Conservation (phyloP, 2,888 invertebrate genomes). For the Euplexia lucipara region DNA sequence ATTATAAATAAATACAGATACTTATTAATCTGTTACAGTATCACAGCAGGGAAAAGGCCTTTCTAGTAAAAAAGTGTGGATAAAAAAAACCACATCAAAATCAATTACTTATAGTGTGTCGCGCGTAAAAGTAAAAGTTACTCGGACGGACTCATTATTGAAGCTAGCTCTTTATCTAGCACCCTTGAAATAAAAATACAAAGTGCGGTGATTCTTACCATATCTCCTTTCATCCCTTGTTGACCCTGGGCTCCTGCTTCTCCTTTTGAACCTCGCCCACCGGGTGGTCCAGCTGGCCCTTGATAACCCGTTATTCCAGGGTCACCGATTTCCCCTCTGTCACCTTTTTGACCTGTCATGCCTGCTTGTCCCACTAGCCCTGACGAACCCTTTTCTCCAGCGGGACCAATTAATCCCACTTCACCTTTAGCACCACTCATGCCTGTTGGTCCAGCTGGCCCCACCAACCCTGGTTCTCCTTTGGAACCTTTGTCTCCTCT, state of each 20-base stretch:
- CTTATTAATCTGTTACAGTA: no score
- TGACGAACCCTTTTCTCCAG: background rate
- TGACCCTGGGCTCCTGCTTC: no score
- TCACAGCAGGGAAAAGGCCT: no score
- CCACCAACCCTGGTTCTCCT: background rate
- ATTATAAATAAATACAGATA: no score
- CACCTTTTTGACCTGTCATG: background rate
- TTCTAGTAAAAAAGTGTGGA: no score
- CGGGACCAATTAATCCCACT: background rate
- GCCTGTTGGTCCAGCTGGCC: background rate
- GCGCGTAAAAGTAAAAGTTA: no score
- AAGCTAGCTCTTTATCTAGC: no score
- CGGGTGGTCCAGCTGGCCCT: background rate
- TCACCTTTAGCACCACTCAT: background rate
- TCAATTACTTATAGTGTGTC: no score
- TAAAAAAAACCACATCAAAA: no score
- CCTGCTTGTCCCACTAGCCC: background rate
- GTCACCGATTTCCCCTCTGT: background rate
- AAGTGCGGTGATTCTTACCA: conserved; percentile 3
- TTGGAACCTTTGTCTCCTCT: background rate
- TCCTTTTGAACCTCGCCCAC: no score
- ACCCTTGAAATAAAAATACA: background rate
- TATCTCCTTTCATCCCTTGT: background rate
- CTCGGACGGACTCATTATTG: no score
- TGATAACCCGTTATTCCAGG: background rate